Evolutionary conservation across 2,888 invertebrate genomes (phyloP).

Genomic region (Crepidodera aurea): DNA sequence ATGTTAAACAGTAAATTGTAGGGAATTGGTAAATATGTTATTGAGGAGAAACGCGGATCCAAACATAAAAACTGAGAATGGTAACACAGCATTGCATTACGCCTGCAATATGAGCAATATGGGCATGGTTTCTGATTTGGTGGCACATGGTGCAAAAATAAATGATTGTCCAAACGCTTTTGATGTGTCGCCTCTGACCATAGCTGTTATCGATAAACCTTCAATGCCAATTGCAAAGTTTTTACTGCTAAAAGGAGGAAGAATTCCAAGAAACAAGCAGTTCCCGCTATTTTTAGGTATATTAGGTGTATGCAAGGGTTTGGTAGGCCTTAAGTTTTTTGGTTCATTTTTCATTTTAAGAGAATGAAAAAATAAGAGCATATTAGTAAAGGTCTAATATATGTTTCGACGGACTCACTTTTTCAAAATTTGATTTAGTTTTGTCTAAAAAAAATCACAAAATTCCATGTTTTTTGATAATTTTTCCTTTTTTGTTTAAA

Average conservation of each 20-base stretch:
- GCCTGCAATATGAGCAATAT: conserved; percentile 36
- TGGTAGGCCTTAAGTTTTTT: not conserved
- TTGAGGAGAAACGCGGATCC: conserved; percentile 43
- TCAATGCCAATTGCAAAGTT: conserved; percentile 38
- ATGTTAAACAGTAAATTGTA: conserved; percentile 4
- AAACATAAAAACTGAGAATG: conserved; percentile 37
- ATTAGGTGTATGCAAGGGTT: no score
- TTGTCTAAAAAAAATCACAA: no score
- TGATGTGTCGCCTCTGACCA: conserved; percentile 46
- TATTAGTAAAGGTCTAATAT: no score
- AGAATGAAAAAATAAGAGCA: no score
- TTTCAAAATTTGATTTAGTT: no score
- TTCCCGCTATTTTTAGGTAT: conserved; percentile 42
- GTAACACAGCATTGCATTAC: conserved; percentile 42
- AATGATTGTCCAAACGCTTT: conserved; percentile 44
- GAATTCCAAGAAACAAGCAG: conserved; percentile 28
- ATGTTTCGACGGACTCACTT: no score
- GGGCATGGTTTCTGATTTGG: conserved; percentile 38
- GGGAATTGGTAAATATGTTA: conserved; percentile 34
- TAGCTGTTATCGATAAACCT: conserved; percentile 39
- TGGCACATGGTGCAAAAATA: conserved; percentile 39
- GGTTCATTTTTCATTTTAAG: no score
- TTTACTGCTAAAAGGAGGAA: conserved; percentile 44
- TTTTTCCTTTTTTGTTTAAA: no score
- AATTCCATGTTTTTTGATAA: no score